phyloP scores from a whole-genome alignment of 2,113 vertebrate species.

The Cinclus mexicanus region DNA sequence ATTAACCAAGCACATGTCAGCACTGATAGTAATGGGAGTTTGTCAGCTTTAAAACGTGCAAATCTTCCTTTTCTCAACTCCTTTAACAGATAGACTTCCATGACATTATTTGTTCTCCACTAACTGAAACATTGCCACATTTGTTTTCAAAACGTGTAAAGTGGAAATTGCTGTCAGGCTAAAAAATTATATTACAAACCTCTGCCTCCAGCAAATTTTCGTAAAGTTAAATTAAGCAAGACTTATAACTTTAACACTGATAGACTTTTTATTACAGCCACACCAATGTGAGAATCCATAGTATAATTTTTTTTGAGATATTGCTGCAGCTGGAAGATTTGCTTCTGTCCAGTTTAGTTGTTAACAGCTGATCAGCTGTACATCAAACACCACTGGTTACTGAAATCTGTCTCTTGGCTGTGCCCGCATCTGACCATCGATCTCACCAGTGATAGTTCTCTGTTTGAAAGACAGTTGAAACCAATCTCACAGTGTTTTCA shows the following conservation, averaged over 20 bases:
- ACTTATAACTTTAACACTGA: conserved; percentile 12
- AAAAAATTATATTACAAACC: conserved; percentile 32
- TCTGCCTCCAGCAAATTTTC: conserved; percentile 32
- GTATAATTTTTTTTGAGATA: background rate
- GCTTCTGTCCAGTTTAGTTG: background rate
- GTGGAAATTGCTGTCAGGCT: conserved; percentile 32
- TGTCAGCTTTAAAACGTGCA: conserved; percentile 30
- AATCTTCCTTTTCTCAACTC: background rate
- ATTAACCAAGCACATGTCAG: conserved; percentile 2
- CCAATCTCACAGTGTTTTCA: background rate
- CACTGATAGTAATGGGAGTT: background rate
- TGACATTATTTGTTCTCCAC: background rate
- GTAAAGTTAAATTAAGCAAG: conserved; percentile 3
- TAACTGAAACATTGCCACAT: conserved; percentile 39
- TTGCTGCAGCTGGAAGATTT: background rate
- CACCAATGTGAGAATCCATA: background rate
- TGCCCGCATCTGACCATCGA: background rate
- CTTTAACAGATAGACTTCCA: background rate
- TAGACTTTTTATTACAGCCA: background rate
- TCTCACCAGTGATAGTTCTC: background rate
- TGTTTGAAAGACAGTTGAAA: background rate
- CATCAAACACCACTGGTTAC: background rate
- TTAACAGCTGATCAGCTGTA: background rate
- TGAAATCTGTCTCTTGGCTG: background rate
- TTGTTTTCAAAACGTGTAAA: conserved; percentile 50